Conservation (phyloP, 2,113 vertebrate species). For the Rhipidura dahli region DNA sequence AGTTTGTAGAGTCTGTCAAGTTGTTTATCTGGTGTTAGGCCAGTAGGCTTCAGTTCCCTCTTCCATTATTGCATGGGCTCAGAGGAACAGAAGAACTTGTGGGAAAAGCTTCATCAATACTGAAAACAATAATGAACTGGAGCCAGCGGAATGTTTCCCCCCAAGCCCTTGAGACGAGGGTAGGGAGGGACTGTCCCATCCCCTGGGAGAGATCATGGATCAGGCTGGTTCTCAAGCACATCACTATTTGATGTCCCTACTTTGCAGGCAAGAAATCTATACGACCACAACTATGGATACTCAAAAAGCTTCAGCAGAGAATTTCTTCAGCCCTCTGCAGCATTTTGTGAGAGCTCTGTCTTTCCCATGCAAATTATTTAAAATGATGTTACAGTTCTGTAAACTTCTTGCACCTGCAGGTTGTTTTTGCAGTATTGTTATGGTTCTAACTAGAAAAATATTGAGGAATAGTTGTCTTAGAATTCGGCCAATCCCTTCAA, state of each 20-base stretch:
- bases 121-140: neutral
- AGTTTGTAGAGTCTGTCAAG: fast-evolving
- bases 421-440: too few species aligned
- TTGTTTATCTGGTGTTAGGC: neutral
- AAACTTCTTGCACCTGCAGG: too few species aligned
- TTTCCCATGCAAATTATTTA: too few species aligned
- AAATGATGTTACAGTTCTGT: too few species aligned
- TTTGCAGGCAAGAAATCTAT: neutral
- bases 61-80: neutral
- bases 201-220: neutral
- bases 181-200: neutral
- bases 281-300: too few species aligned
- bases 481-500: too few species aligned
- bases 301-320: too few species aligned
- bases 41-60: neutral
- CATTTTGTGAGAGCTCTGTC: too few species aligned
- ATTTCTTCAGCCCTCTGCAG: too few species aligned
- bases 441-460: too few species aligned
- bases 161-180: neutral
- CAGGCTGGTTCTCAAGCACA: neutral
- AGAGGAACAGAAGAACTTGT: neutral
- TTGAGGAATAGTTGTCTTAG: too few species aligned
- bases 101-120: neutral
- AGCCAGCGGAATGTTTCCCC: neutral
- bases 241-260: neutral